Base-by-base conservation (phyloP, 2,113 vertebrate species). In the Fregata magnificens region DNA sequence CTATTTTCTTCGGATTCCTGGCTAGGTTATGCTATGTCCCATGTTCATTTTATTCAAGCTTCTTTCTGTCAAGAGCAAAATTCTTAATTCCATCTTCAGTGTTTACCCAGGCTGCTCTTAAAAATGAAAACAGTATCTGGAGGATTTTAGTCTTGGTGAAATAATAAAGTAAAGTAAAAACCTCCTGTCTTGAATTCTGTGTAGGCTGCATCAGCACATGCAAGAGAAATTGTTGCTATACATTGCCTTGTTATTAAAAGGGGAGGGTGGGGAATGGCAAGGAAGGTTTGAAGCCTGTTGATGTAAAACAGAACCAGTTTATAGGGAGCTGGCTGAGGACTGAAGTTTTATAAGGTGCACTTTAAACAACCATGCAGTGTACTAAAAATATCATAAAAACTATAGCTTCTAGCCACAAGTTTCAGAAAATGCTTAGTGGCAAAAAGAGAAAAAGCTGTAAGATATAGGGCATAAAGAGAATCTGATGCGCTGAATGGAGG, bases 301-400 rank as follows among this genome's bases (percentile, higher is more conserved):
- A 96, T 97, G 81, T 96, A 95, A 97, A 95, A 36, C 97, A 97
- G 96, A 97, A 80, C 84, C 63, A 71, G 74, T 97, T 97, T 96
- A 97, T 96, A 94, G 95, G 84, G 93, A 95, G 62, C 89, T 95
- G 94, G 86, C 96, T 88, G 93, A 95, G 58, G 97, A 96, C 89
- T 95, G 96, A 90, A 82, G 74, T 95, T 97, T 97, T 97, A 97
- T 85, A 97, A 95, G 95, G 96, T 96, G 91, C 91, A 77, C 96
- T 97, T 97, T 96, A 95, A 97, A 95, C 89, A 95, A 95, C 91
- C 94, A 95, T 91, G 84, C 94, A 95, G 81, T 61, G 58, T 85
- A 97, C 96, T 97, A 93, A 97, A 97, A 95, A 95, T 95, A 97
- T 69, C 25, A 76, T 97, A 95, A 97, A 97, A 95, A 65, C 49